phyloP scores from a whole-genome alignment of 2,113 vertebrate genomes.

The Irena cyanogastra region DNA sequence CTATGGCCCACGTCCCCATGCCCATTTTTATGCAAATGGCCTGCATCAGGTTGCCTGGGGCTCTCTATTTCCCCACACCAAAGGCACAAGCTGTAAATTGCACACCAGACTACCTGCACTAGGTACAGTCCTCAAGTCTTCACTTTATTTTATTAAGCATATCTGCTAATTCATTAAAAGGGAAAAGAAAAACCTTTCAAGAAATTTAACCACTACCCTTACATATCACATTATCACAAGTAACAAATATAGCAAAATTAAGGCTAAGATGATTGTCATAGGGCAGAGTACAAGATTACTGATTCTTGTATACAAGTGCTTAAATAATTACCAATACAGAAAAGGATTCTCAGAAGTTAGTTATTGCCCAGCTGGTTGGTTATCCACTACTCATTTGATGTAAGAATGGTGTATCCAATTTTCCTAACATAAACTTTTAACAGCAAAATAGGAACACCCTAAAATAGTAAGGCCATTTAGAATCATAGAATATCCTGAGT shows the following conservation, averaged over 20 bases:
- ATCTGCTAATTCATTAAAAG: not conserved
- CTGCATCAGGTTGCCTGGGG: not conserved
- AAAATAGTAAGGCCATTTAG: not conserved
- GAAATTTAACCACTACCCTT: not conserved
- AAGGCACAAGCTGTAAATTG: not conserved
- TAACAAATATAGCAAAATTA: not conserved
- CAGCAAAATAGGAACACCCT: not conserved
- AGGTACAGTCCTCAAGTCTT: not conserved
- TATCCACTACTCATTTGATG: not conserved
- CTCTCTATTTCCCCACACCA: not conserved
- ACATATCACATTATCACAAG: not conserved
- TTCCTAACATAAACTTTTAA: not conserved
- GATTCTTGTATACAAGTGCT: not conserved
- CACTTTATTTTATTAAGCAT: not conserved
- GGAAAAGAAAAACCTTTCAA: not conserved
- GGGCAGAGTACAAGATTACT: not conserved
- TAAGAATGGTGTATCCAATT: not conserved
- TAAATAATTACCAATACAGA: not conserved
- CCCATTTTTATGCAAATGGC: not conserved
- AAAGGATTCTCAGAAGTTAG: not conserved
- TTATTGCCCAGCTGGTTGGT: not conserved
- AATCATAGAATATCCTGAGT: not conserved
- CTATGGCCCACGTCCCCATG: not conserved
- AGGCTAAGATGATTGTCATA: not conserved
- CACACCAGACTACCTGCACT: not conserved